Base-by-base conservation (phyloP, 2,888 invertebrate genomes). In the Eristalis intricaria region DNA sequence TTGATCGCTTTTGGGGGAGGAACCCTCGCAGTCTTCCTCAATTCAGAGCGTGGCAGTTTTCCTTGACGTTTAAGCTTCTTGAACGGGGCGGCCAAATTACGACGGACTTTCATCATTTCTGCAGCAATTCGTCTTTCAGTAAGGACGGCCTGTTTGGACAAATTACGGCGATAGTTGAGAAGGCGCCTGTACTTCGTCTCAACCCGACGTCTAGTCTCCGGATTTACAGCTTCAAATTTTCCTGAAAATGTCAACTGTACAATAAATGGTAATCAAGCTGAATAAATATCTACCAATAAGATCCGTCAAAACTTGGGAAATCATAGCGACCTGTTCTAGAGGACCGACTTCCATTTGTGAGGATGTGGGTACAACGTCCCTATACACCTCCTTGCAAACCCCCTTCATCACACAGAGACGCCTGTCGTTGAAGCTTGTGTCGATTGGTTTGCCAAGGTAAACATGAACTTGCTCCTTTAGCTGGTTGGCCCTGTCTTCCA, bases 71-170 rank as follows among this genome's bases (percentile, higher is more conserved):
- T 91, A 0, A 90, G 90, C 75, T 89, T 90, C 66, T 90, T 85
- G 60, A 86, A 91, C 0, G 92, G 91, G 3, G 92, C 92, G 61
- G 90, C 90, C 2, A 93, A 88, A 78, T 92, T 92, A n/a, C 90
- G 89, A 1, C 90, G 90, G 0, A 93, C 91, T 66, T 91, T 91
- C 19, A 90, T 90, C 91, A 93, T 91, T 80, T 92, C 92, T 32
- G 86, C 90, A 1, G 91, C 90, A 13, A 93, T 92, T 32, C 92
- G 91, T 1, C 90, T 89, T 61, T 92, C 93, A 0, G 91, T 79
- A 4, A 90, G 90, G 26, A 90, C 91, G 1, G 93, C 92, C 61
- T 92, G 90, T 1, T 89, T 78, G 0, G 93, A 92, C 11, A 90
- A 85, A 69, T 90, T 91, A 19, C 90, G 89, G 1, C 89, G 71